These are phyloP conservation scores for Petrocephalus schoutedeni DNA, from an alignment of 2,797 vertebrate genomes.

Conservation along the genomic window DNA sequence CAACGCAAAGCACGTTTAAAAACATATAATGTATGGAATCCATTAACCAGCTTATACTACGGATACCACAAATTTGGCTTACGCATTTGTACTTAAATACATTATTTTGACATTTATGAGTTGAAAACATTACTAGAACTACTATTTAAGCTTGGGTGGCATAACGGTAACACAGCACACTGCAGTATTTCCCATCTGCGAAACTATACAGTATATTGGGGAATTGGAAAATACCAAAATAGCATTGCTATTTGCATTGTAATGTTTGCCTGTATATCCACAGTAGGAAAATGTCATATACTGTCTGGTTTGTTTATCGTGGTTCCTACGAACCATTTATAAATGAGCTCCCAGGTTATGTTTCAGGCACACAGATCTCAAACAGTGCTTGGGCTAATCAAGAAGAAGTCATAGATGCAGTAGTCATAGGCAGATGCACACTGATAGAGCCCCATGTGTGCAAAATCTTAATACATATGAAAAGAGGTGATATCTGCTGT, in stretches of 20 bases:
- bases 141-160: neutral
- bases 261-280: neutral
- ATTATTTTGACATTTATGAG: no score
- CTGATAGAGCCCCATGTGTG: no score
- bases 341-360: no score
- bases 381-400: no score
- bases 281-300: neutral
- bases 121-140: neutral
- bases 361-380: no score
- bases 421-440: no score
- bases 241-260: neutral
- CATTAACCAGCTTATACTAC: neutral
- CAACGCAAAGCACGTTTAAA: neutral
- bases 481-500: no score
- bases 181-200: neutral
- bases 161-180: neutral
- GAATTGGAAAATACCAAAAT: neutral
- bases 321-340: no score
- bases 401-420: no score
- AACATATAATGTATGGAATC: neutral
- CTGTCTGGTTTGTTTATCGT: neutral
- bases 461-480: no score
- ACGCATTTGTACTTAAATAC: neutral
- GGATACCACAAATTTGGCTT: neutral
- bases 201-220: neutral